Base-by-base conservation (phyloP, 2,888 invertebrate genomes). In the Apodemia duryi region DNA sequence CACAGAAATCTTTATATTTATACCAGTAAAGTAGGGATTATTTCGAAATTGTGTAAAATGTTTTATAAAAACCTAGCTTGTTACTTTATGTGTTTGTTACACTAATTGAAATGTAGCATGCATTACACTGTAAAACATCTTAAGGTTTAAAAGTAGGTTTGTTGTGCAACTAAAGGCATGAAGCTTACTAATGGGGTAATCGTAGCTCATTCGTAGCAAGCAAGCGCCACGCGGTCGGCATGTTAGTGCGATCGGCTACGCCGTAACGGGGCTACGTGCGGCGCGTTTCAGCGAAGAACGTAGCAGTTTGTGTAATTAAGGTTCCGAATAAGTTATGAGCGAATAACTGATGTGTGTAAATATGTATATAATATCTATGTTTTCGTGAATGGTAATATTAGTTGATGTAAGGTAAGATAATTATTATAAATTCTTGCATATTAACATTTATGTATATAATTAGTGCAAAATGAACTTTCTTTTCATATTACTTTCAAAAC, bases 161-260 rank as follows among this genome's bases (percentile, higher is more conserved):
- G 57, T 60, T 60, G 57, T 60, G 13, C 57, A 60, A 60, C 57
- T 60, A 60, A 35, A 60, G 35, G 32, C 57, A 60, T 35, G 57
- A 35, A 60, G 57, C 32, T 60, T 60, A 32, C 57, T 57, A 35
- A 57, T 57, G 32, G 57, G 57, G 57, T 57, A 57, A 57, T 54
- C 54, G 29, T 54, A 54, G 54, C 57, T 57, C 57, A 57, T 57
- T 57, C 57, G 57, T 57, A 57, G 57, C 57, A 32, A 57, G 57
- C 35, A 6, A 89, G 88, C 88, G 68, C 70, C 75, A 74, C 83
- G 84, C 83, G 84, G 73, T 75, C 78, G 83, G 81, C 84, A 80
- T 80, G 76, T 75, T 77, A 74, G 85, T 66, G 71, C 81, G 80
- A 85, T 77, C 84, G 84, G 75, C 86, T 87, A 86, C 86, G 85